A percentile compares a stretch with the other conserved stretches of the same genome.
These are phyloP conservation scores for Platypus cylindrus DNA, from an alignment of 2,888 invertebrate genomes.

Conservation along the genomic window DNA sequence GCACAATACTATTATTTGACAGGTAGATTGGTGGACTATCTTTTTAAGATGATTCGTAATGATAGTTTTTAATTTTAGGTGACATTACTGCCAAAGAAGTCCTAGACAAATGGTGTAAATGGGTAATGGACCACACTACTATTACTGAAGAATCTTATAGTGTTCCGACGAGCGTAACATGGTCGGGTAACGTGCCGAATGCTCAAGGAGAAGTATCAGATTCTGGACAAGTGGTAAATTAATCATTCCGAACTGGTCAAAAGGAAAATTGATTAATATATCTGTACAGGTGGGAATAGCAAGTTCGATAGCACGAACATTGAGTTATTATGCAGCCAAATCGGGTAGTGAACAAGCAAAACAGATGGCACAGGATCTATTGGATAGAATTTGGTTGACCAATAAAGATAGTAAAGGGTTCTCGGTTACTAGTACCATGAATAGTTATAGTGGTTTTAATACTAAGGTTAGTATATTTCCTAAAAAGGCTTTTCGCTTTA, in stretches of 20 bases:
- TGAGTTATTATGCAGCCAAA: slow-evolving; percentile 18
- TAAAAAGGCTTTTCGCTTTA: too few species aligned
- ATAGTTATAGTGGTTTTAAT: slow-evolving; percentile 3
- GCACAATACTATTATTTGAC: slow-evolving; percentile 20
- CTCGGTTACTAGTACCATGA: slow-evolving; percentile 11
- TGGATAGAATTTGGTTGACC: slow-evolving; percentile 16
- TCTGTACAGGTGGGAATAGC: slow-evolving; percentile 15
- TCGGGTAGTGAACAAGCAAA: slow-evolving; percentile 14
- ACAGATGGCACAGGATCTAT: slow-evolving; percentile 14
- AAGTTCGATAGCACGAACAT: slow-evolving; percentile 17
- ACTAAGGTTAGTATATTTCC: slow-evolving; percentile 11
- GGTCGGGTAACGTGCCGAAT: slow-evolving; percentile 16
- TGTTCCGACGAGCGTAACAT: slow-evolving; percentile 14
- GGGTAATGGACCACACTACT: slow-evolving; percentile 13
- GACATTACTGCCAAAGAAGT: slow-evolving; percentile 16
- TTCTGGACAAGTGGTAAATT: slow-evolving; percentile 13
- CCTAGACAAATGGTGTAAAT: slow-evolving; percentile 18
- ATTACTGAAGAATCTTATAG: slow-evolving; percentile 5
- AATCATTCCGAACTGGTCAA: too few species aligned
- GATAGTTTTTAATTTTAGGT: slow-evolving; percentile 1
- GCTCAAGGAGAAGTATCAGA: slow-evolving; percentile 13
- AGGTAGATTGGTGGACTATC: slow-evolving; percentile 7
- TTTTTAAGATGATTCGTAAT: neutral
- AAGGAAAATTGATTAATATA: neutral
- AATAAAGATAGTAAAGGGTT: slow-evolving; percentile 13